Evolutionary conservation across 2,888 invertebrate genomes (phyloP).

Genomic region (Leptopilina myrica): DNA sequence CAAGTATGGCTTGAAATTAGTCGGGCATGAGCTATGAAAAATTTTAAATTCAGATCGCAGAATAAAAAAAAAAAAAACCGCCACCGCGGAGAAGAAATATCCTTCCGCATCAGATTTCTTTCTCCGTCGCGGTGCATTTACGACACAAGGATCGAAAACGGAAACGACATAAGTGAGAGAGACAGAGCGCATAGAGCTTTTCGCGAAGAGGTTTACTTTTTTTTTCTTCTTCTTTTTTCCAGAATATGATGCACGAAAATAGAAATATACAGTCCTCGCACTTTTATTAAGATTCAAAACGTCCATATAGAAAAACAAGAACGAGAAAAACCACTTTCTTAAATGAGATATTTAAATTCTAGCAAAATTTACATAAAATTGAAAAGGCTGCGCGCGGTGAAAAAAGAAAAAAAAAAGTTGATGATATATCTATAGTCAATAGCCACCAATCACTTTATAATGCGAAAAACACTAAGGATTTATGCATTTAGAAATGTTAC

Average conservation of each 20-base stretch:
- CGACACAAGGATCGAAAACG: slow-evolving; percentile 28
- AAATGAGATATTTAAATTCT: slow-evolving; percentile 20
- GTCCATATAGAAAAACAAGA: slow-evolving; percentile 12
- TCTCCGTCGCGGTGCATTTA: slow-evolving; percentile 39
- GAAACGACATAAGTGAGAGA: slow-evolving; percentile 22
- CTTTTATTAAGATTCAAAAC: slow-evolving; percentile 34
- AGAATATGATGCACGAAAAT: slow-evolving; percentile 31
- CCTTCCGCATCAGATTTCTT: slow-evolving; percentile 42
- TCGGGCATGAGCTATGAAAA: slow-evolving; percentile 56
- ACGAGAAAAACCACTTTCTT: slow-evolving; percentile 23
- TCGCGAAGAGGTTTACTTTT: not conserved
- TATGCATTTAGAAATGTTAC: slow-evolving; percentile 17
- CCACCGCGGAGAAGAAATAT: slow-evolving; percentile 45
- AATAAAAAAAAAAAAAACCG: slow-evolving; percentile 45
- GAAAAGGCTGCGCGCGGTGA: not conserved
- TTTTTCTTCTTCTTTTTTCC: not conserved
- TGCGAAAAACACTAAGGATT: not conserved
- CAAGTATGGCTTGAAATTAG: slow-evolving; percentile 58
- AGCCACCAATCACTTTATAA: slow-evolving; percentile 1
- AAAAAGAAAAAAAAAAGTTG: not conserved
- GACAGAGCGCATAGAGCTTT: not conserved
- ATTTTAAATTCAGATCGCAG: slow-evolving; percentile 67
- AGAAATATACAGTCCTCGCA: slow-evolving; percentile 9
- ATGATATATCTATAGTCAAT: not conserved
- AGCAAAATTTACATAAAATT: slow-evolving; percentile 15